Percentiles rank a stretch among this genome's conserved stretches.
Conservation (phyloP, 2,888 invertebrate species). For the Clitarchus hookeri region DNA sequence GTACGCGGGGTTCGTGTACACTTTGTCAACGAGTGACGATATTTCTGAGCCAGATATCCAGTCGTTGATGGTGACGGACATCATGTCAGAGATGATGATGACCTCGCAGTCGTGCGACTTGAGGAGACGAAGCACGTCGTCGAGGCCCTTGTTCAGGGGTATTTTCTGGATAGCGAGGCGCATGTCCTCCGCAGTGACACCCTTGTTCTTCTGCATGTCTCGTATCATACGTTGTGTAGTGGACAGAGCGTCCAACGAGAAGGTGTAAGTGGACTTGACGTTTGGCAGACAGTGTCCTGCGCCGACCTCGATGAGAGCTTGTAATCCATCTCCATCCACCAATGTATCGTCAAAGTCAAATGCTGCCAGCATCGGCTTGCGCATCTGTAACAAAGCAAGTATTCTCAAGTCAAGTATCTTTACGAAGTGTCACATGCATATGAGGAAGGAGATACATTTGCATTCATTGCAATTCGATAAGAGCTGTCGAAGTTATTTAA, state of each 20-base stretch:
- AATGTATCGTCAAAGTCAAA: conserved; percentile 85
- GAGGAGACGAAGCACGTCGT: conserved; percentile 60
- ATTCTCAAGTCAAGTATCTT: too few species aligned
- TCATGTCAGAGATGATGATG: conserved; percentile 79
- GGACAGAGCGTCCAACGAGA: neutral
- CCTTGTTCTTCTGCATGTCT: conserved; percentile 57
- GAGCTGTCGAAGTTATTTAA: too few species aligned
- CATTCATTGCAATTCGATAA: too few species aligned
- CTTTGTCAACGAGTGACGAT: conserved; percentile 53
- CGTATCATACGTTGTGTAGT: conserved; percentile 74
- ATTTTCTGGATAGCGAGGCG: conserved; percentile 61
- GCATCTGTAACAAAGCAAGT: conserved; percentile 48
- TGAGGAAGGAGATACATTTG: too few species aligned
- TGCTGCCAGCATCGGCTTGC: conserved; percentile 59
- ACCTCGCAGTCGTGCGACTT: conserved; percentile 52
- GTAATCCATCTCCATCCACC: conserved; percentile 64
- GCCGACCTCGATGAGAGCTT: neutral
- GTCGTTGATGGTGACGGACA: conserved; percentile 70
- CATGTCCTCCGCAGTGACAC: conserved; percentile 59
- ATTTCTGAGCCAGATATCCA: conserved; percentile 62
- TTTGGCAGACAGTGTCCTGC: neutral
- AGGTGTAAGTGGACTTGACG: neutral
- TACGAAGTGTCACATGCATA: too few species aligned
- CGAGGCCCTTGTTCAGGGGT: conserved; percentile 65
- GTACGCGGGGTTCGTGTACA: conserved; percentile 76